phyloP scores from a whole-genome alignment of 2,797 vertebrate genomes.

The Betta splendens region DNA sequence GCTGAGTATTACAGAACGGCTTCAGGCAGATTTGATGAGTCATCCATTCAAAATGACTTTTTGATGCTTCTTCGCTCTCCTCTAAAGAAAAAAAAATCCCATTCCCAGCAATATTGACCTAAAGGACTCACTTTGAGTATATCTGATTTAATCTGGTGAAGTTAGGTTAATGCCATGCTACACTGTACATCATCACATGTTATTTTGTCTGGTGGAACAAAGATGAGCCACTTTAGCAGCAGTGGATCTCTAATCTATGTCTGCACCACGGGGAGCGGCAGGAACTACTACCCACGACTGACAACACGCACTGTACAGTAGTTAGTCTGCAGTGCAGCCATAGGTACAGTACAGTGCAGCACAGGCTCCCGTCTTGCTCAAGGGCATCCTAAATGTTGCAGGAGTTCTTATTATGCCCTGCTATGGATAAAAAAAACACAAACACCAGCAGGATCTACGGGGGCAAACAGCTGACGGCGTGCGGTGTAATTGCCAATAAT shows the following conservation, averaged over 20 bases:
- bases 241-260: conserved; percentile 2
- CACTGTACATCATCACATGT: too few species aligned
- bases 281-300: too few species aligned
- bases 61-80: conserved; percentile 17
- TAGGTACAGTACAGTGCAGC: too few species aligned
- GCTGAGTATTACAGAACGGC: conserved; percentile 36
- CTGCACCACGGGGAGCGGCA: conserved; percentile 12
- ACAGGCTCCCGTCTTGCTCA: conserved; percentile 27
- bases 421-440: conserved; percentile 5
- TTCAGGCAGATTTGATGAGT: conserved; percentile 42
- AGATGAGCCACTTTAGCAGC: conserved; percentile 25
- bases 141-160: conserved; percentile 26
- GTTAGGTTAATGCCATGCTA: too few species aligned
- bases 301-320: too few species aligned
- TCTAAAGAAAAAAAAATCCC: conserved; percentile 34
- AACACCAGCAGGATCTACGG: conserved; percentile 2
- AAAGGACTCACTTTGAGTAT: conserved; percentile 22
- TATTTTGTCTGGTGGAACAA: conserved; percentile 23
- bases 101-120: conserved; percentile 32
- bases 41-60: conserved; percentile 45
- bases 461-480: conserved; percentile 17
- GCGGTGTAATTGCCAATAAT: conserved; percentile 51
- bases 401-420: conserved; percentile 16
- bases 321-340: too few species aligned
- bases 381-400: conserved; percentile 34